Base-by-base conservation (phyloP, 2,888 invertebrate genomes). In the Melanotus villosus region DNA sequence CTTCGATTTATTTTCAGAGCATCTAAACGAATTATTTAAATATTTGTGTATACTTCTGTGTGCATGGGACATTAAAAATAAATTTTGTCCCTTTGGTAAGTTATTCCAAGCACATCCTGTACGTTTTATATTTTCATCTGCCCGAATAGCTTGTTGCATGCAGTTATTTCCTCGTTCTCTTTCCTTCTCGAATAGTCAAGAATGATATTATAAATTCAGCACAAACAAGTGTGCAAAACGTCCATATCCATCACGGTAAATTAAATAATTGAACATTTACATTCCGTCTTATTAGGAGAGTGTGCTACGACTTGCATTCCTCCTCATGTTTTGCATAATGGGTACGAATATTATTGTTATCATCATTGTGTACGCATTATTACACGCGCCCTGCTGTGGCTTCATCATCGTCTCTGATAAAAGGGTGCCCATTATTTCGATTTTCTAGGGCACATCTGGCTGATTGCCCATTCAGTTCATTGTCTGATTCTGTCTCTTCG, bases 401-500 rank as follows among this genome's bases (percentile, higher is more conserved):
- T 9, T 30, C 2, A 0, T 32, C 52, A n/a, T 19, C 18, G 2
- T 5, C 18, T 10, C 6, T 32, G n/a, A 32, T 5, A 6, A 52
- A 52, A 52, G 2, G 23, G 26, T 19, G 1, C 26, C 50, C 30
- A 30, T 50, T 30, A 30, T 26, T 45, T 45, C 5, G 16, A 7
- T 7, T 32, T 47, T 16, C 32, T 16, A 14, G 1, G n/a, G 52
- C 16, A 32, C 26, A 21, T 43, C 32, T 59, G 59, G 59, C 12
- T 43, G 59, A 59, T 59, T 59, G 59, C 23, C 59, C 19, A 26
- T 43, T 58, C 19, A 43, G n/a, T 58, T 41, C 21, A 38, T 58
- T 58, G 41, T 58, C 34, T 43, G 58, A 43, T 43, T 26, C 9
- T 30, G 30, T 12, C 23, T 23, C 41, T 26, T 12, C 10, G 59